phyloP scores from a whole-genome alignment of 2,797 vertebrate genomes.

The Fundulus diaphanus region DNA sequence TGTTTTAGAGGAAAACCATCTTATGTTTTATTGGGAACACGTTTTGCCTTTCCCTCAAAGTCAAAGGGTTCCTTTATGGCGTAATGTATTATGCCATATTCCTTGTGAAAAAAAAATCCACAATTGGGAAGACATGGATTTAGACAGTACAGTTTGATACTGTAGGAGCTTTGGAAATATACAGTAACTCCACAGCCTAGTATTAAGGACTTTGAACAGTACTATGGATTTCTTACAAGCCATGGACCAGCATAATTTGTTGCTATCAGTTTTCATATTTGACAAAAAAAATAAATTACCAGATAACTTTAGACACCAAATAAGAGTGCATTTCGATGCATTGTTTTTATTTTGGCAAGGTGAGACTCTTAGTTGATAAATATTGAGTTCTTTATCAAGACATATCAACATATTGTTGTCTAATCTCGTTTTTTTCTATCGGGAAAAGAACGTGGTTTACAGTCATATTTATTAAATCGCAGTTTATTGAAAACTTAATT shows the following conservation, averaged over 20 bases:
- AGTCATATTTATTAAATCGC: too few species aligned
- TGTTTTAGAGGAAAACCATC: neutral
- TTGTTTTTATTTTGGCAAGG: neutral
- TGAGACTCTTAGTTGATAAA: neutral
- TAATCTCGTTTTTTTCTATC: neutral
- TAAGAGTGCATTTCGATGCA: neutral
- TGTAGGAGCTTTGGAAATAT: neutral
- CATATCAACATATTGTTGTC: neutral
- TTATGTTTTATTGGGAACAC: neutral
- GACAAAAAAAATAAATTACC: neutral
- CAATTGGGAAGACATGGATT: neutral
- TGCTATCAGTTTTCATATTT: neutral
- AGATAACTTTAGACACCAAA: neutral
- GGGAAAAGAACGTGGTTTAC: neutral
- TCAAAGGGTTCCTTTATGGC: too few species aligned
- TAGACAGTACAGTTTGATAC: neutral
- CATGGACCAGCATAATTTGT: neutral
- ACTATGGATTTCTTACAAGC: neutral
- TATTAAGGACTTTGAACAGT: neutral
- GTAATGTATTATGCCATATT: too few species aligned
- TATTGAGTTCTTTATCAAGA: neutral
- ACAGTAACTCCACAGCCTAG: neutral
- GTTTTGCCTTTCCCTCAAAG: neutral
- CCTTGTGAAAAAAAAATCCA: neutral
- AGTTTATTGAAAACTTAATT: too few species aligned